Conservation (phyloP, 2,797 vertebrate genomes). For the Fistularia tabacaria region DNA sequence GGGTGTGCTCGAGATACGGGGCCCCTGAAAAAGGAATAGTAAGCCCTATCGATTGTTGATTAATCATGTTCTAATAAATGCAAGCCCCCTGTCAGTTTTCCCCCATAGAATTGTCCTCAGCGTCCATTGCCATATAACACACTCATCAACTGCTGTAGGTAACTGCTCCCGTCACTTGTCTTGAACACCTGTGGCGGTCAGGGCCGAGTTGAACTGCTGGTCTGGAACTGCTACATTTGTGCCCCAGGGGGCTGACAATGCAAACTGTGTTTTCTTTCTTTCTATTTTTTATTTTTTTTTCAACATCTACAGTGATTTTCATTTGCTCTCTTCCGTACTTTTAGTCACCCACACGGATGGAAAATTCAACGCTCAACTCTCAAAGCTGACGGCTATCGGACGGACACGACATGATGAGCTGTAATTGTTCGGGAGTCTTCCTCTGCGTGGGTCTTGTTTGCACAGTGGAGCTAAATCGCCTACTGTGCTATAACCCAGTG, state of each 20-base stretch:
- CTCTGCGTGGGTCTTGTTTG: slow-evolving; percentile 8
- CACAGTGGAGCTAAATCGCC: slow-evolving; percentile 13
- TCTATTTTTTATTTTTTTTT: slow-evolving; percentile 5
- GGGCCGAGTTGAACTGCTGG: slow-evolving; percentile 11
- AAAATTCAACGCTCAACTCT: slow-evolving; percentile 88
- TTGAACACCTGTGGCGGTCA: slow-evolving; percentile 7
- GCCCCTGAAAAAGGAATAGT: no score
- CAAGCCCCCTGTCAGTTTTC: no score
- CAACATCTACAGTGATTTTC: slow-evolving; percentile 4
- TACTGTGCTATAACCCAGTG: slow-evolving; percentile 11
- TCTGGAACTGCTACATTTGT: slow-evolving; percentile 26
- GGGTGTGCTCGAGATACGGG: no score
- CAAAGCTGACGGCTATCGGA: slow-evolving; percentile 84
- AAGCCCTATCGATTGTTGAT: no score
- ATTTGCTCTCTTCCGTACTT: slow-evolving; percentile 28
- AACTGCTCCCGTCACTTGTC: slow-evolving; percentile 11
- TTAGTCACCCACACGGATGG: slow-evolving; percentile 87
- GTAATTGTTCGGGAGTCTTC: slow-evolving; percentile 62
- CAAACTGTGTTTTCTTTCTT: no score
- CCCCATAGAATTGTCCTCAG: no score
- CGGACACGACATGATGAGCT: slow-evolving; percentile 80
- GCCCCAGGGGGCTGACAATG: slow-evolving; percentile 1
- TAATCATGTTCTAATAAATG: no score
- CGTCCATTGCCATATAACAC: no score
- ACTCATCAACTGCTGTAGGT: no score